Evolutionary conservation across 2,113 vertebrate species (phyloP).

Genomic region (Oncorhynchus kisutch): DNA sequence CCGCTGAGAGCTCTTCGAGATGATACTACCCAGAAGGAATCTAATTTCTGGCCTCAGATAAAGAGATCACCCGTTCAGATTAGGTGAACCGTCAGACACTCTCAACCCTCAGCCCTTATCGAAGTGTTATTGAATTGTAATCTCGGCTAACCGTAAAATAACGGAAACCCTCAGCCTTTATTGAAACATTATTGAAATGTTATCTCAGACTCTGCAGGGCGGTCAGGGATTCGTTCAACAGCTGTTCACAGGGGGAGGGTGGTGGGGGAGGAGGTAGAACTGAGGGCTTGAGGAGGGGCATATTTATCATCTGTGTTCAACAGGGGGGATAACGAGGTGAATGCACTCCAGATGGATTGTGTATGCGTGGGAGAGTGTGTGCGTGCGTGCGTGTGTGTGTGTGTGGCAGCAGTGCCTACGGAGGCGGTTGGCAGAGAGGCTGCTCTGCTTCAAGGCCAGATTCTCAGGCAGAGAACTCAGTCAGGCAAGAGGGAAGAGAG

Average conservation of each 20-base stretch:
- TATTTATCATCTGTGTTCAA: neutral
- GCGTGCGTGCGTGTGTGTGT: neutral
- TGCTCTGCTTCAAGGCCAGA: conserved; percentile 5
- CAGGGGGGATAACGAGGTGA: neutral
- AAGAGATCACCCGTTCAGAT: conserved; percentile 1
- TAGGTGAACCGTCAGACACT: neutral
- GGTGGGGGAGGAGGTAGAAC: no score
- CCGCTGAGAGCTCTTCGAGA: neutral
- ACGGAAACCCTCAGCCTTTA: neutral
- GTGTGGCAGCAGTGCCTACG: neutral
- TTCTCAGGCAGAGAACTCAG: neutral
- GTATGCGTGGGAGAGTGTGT: no score
- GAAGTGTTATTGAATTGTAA: neutral
- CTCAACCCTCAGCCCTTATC: neutral
- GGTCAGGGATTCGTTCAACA: neutral
- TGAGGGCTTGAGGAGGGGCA: no score
- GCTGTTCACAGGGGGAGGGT: neutral
- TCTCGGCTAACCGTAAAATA: neutral
- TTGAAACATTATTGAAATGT: neutral
- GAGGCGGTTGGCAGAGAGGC: conserved; percentile 1
- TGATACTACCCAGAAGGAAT: neutral
- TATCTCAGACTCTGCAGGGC: neutral
- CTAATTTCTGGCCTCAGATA: neutral
- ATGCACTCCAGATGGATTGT: neutral
- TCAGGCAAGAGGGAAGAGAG: neutral